Conservation (phyloP, 2,797 vertebrate species). For the Knipowitschia caucasica region DNA sequence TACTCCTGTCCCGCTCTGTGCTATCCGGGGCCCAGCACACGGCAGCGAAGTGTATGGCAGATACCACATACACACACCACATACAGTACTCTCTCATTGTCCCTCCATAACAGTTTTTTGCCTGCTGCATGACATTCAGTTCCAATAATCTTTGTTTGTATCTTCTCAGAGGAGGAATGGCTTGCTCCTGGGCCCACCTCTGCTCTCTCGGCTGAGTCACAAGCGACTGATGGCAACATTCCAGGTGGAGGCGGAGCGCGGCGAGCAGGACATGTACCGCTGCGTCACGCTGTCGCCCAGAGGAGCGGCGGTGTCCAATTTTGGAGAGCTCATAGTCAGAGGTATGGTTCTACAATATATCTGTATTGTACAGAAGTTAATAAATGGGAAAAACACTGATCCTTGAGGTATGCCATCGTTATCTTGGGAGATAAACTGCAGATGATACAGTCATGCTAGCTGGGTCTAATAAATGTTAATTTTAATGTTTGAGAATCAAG, state of each 20-base stretch:
- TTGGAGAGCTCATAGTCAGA: constrained; percentile 93
- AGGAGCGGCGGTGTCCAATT: constrained; percentile 90
- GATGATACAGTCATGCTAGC: no score
- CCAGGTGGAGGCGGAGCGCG: constrained; percentile 78
- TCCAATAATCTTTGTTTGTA: constrained; percentile 10
- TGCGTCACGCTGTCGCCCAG: constrained; percentile 86
- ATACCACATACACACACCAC: no score
- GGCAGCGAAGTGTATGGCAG: no score
- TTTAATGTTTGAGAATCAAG: no score
- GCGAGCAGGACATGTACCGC: constrained; percentile 89
- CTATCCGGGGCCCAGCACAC: no score
- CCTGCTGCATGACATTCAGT: no score
- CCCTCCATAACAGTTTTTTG: no score
- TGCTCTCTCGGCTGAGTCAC: constrained; percentile 84
- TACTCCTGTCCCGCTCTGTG: no score
- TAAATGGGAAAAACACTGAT: not conserved
- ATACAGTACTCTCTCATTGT: no score
- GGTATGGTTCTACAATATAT: constrained; percentile 62
- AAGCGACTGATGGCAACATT: constrained; percentile 88
- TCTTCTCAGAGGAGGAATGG: constrained; percentile 81
- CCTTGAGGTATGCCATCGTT: not conserved
- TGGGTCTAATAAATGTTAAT: no score
- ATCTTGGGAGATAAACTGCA: no score
- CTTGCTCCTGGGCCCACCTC: constrained; percentile 64
- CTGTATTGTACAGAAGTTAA: not conserved